Evolutionary conservation across 1,140 invertebrate genomes (phyloP), one percentile per base, ranked within the genome.

Genomic region (Cataglyphis hispanica): DNA sequence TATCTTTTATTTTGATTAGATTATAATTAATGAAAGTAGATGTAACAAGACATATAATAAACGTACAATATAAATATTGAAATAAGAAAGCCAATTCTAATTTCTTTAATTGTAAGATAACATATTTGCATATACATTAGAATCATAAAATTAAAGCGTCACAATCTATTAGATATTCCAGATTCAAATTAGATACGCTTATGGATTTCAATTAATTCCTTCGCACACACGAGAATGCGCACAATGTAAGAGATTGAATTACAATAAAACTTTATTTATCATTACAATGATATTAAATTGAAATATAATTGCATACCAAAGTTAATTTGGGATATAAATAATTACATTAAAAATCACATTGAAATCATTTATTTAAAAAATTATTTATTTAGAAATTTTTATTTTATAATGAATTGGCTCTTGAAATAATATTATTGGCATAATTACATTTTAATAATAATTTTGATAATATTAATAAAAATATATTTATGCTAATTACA

Each of bases 161-260:
- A 11, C 19, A 22, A 40, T 31, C 25, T 69, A n/a, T n/a, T n/a
- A 16, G 22, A 69, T 6, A 13, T 50, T 69, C 22, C 22, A 50
- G 16, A 50, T 27, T 46, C 67, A 31, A 70, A 53, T 56, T 1
- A 19, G 46, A 53, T 70, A 70, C 46, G 19, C 16, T 70, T 19
- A 16, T 53, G n/a, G 27, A 27, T 11, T 53, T 72, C 69, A 72
- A 72, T 72, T 31, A n/a, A 13, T 72, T 31, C 19, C 10, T 72
- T 31, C 46, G 37, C 22, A 37, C 19, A 31, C 46, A 4, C 25
- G 25, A 53, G 25, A 53, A 72, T 40, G 34, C 34, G 43, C 40
- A 13, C 6, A 5, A 27, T 46, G 11, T 19, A 67, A 19, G 22
- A 4, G 27, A 53, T n/a, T 22, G 16, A 72, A 53, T 72, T 27